A percentile compares a stretch with the other conserved stretches of the same genome.
These are phyloP conservation scores for Strigamia transsilvanica DNA, from an alignment of 2,888 invertebrate genomes.

Conservation along the genomic window DNA sequence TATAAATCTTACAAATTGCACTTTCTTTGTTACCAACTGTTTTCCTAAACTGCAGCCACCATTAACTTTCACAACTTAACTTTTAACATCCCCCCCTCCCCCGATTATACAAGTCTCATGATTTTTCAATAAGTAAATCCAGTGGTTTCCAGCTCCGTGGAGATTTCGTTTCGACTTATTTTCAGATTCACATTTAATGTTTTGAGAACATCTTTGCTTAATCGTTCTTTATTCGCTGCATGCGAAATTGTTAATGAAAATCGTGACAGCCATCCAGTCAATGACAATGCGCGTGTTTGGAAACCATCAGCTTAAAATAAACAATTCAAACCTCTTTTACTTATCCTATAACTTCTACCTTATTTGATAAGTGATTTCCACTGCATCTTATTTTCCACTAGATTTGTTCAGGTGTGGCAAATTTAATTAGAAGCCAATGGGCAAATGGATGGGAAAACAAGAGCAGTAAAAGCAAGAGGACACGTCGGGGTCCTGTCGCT, in stretches of 20 bases:
- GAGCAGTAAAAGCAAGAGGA: constrained; percentile 42
- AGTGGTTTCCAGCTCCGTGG: no score
- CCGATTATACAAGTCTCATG: no score
- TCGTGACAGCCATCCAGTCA: no score
- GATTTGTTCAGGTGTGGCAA: constrained; percentile 35
- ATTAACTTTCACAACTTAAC: not conserved
- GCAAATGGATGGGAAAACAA: constrained; percentile 35
- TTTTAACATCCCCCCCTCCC: no score
- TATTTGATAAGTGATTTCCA: constrained; percentile 18
- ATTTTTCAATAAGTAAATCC: no score
- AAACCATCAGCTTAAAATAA: no score
- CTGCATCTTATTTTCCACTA: constrained; percentile 24
- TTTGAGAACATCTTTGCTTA: no score
- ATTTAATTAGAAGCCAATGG: constrained; percentile 35
- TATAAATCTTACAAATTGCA: constrained; percentile 22
- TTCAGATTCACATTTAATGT: no score
- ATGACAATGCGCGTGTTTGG: no score
- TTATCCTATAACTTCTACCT: not conserved
- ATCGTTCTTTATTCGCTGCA: no score
- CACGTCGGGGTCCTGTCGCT: constrained; percentile 28
- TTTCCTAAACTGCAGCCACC: not conserved
- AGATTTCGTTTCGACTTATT: no score
- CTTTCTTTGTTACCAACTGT: constrained; percentile 4
- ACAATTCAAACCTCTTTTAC: not conserved
- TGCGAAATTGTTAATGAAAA: no score